These are phyloP conservation scores for Rhynchotus rufescens DNA, from an alignment of 2,797 vertebrate genomes.

Conservation along the genomic window DNA sequence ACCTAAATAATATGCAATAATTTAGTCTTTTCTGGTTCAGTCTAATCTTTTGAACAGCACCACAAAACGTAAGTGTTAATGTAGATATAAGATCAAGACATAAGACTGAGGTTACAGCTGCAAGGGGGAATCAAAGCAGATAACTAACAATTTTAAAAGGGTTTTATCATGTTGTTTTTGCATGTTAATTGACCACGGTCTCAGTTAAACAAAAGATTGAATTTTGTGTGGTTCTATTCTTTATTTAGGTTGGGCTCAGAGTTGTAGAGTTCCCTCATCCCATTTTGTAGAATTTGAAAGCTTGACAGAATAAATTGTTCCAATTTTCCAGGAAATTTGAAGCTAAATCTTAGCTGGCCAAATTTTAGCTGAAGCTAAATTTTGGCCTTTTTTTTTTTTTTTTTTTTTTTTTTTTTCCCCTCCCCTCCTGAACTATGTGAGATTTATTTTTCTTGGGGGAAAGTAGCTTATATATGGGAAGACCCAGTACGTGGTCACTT, in stretches of 20 bases:
- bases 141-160: not conserved
- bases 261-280: not conserved
- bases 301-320: not conserved
- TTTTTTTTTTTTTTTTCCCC: not conserved
- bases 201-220: not conserved
- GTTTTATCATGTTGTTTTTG: not conserved
- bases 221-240: not conserved
- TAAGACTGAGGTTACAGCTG: not conserved
- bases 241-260: not conserved
- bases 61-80: not conserved
- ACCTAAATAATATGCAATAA: not conserved
- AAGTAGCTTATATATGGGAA: not conserved
- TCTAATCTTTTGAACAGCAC: not conserved
- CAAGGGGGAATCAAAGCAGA: not conserved
- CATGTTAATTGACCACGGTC: not conserved
- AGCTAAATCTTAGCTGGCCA: not conserved
- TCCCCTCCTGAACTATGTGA: not conserved
- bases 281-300: not conserved
- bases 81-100: no score
- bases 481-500: not conserved
- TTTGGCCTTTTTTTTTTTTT: not conserved
- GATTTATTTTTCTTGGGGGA: not conserved
- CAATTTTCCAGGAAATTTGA: not conserved
- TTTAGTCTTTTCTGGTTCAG: not conserved
- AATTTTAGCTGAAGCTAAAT: not conserved